Base-by-base conservation (phyloP, 2,888 invertebrate genomes). In the Cheilosia scutellata region DNA sequence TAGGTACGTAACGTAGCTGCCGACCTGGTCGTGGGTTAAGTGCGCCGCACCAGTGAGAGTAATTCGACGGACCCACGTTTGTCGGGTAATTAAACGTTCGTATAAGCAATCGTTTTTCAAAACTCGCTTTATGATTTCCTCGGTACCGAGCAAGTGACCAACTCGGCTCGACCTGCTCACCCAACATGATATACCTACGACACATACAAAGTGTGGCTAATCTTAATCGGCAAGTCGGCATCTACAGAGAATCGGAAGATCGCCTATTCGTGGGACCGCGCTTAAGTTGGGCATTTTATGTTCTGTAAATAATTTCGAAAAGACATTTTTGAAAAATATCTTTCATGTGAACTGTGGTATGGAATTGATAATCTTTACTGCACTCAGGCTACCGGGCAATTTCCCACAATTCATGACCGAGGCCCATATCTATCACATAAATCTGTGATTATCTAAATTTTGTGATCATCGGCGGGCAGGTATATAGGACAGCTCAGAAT, bases 341-440 rank as follows among this genome's bases (percentile, higher is more conserved):
- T 84, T 66, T 72, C 60, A 71, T 55, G 65, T 63, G 75, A n/a
- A 33, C 57, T 29, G 37, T n/a, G 20, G 31, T 53, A 44, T 16
- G 40, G 63, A 40, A 60, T 33, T 44, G 78, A 63, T 68, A 49
- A 76, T 76, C 75, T 70, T 57, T 58, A 76, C 74, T 60, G 74
- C 79, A 70, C 57, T 78, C 55, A 53, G 29, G 80, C 84, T 84
- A 84, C 84, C 42, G 84, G 84, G 58, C 66, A 76, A 79, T 75
- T 79, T 71, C 80, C 58, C 80, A 80, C 79, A 76, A 84, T 53
- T 79, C 80, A 72, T 66, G 31, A 53, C 16, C 44, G 37, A 71
- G 53, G n/a, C 66, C 58, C 71, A 80, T 84, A 84, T 84, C 84
- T 70, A 71, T 84, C 84, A 84, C 79, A 84, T 84, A 84, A 84